Base-by-base conservation (phyloP, 2,888 invertebrate genomes). In the Saturnia pavonia region DNA sequence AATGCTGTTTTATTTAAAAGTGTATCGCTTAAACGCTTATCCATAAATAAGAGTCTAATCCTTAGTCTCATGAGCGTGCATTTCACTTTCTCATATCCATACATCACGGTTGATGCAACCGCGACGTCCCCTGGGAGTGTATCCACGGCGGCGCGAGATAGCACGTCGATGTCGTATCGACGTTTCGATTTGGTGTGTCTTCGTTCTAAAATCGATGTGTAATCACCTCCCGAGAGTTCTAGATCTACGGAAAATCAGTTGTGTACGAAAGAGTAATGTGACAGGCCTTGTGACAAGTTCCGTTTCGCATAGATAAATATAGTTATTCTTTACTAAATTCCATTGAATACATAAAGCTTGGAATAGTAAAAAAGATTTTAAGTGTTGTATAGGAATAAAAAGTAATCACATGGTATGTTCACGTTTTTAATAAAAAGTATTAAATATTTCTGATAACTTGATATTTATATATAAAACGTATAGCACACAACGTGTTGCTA, bases 31-130 rank as follows among this genome's bases (percentile, higher is more conserved):
- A 60, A 60, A 60, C 14, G 57, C 25, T 27, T 60, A 73, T 72
- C 71, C 22, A 40, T 40, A 65, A 84, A 86, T 84, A 85, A 83
- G 86, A 89, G 89, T 91, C 91, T 89, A 91, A 84, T 76, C 81
- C 73, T 74, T 75, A 77, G 79, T 87, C 91, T 85, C 88, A 54
- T 66, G 87, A 81, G 90, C 75, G 74, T 34, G 75, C 75, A 85
- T 84, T 82, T 83, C 77, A 84, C 88, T 89, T 88, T 85, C 87
- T 86, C 85, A 85, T 86, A 85, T 85, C 87, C 86, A 90, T 91
- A 87, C 88, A 90, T 88, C 89, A 87, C 82, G 81, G 76, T 74
- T 77, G 84, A 87, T 89, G 90, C 90, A 91, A 88, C 88, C 87
- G 79, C 85, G 79, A 70, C 73, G 68, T 81, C 86, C 84, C 79